Evolutionary conservation across 2,888 invertebrate genomes (phyloP).

Genomic region (Caenorhabditis sp.): DNA sequence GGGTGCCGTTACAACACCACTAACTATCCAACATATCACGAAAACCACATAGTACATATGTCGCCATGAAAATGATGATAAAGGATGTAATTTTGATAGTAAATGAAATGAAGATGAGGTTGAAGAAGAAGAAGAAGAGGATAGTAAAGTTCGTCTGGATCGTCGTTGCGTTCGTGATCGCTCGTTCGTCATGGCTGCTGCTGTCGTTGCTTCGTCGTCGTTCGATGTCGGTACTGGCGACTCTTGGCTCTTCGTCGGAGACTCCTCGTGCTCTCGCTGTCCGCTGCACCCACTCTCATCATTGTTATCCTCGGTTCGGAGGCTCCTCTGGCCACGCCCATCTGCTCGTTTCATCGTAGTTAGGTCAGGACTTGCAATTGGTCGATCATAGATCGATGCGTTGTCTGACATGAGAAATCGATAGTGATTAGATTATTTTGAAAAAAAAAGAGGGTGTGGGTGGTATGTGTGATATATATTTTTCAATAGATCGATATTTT

Average conservation of each 20-base stretch:
- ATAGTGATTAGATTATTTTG: slow-evolving; percentile 13
- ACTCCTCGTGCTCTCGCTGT: slow-evolving; percentile 55
- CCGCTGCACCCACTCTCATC: slow-evolving; percentile 59
- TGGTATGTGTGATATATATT: not conserved
- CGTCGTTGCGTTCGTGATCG: slow-evolving; percentile 59
- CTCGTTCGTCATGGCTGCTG: slow-evolving; percentile 54
- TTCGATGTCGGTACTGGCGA: slow-evolving; percentile 60
- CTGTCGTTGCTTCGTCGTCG: slow-evolving; percentile 58
- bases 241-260: slow-evolving; percentile 52
- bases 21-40: slow-evolving; percentile 49
- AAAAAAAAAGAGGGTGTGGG: not conserved
- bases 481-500: slow-evolving; percentile 42
- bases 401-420: slow-evolving; percentile 30
- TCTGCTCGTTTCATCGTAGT: slow-evolving; percentile 52
- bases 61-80: slow-evolving; percentile 60
- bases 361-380: slow-evolving; percentile 46
- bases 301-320: slow-evolving; percentile 60
- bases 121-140: slow-evolving; percentile 15
- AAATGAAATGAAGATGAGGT: slow-evolving; percentile 17
- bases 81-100: slow-evolving; percentile 37
- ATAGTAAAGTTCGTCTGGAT: slow-evolving; percentile 47
- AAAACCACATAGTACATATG: slow-evolving; percentile 50
- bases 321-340: slow-evolving; percentile 61
- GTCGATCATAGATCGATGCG: slow-evolving; percentile 48
- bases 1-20: slow-evolving; percentile 43